These are phyloP conservation scores for Encarsia formosa DNA, from an alignment of 2,888 invertebrate species.

Conservation along the genomic window DNA sequence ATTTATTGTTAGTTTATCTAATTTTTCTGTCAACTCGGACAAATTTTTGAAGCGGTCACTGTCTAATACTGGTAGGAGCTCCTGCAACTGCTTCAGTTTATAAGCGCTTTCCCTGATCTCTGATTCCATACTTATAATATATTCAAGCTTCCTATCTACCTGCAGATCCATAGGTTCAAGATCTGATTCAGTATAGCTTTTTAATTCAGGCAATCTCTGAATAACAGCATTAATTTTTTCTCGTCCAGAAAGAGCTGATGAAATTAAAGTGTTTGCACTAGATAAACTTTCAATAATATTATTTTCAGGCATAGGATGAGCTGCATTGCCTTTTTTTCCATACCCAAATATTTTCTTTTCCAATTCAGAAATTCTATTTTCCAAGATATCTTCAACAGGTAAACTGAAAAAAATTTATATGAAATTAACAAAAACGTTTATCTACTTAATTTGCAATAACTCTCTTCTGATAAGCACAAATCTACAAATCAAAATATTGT, in stretches of 20 bases:
- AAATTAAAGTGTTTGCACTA: conserved; percentile 53
- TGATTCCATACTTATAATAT: conserved; percentile 51
- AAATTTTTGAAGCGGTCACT: conserved; percentile 50
- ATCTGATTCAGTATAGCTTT: conserved; percentile 51
- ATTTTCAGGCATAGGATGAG: conserved; percentile 39
- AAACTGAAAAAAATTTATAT: conserved; percentile 11
- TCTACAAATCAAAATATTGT: too few species aligned
- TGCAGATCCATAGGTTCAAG: conserved; percentile 51
- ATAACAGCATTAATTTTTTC: conserved; percentile 52
- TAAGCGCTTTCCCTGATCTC: conserved; percentile 50
- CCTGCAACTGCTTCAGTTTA: conserved; percentile 48
- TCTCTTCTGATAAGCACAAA: too few species aligned
- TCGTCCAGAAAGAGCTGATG: conserved; percentile 54
- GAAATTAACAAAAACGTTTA: too few species aligned
- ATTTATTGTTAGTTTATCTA: conserved; percentile 48
- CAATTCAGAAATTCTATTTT: conserved; percentile 51
- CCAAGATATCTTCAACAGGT: conserved; percentile 41
- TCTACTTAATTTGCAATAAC: too few species aligned
- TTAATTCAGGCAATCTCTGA: conserved; percentile 52
- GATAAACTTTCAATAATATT: conserved; percentile 51
- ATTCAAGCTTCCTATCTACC: conserved; percentile 52
- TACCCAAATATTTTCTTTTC: conserved; percentile 52
- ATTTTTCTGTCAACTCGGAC: conserved; percentile 50
- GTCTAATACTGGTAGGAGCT: conserved; percentile 49
- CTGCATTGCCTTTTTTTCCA: too few species aligned